phyloP scores from a whole-genome alignment of 1,140 invertebrate species.

The Drosophila elegans region DNA sequence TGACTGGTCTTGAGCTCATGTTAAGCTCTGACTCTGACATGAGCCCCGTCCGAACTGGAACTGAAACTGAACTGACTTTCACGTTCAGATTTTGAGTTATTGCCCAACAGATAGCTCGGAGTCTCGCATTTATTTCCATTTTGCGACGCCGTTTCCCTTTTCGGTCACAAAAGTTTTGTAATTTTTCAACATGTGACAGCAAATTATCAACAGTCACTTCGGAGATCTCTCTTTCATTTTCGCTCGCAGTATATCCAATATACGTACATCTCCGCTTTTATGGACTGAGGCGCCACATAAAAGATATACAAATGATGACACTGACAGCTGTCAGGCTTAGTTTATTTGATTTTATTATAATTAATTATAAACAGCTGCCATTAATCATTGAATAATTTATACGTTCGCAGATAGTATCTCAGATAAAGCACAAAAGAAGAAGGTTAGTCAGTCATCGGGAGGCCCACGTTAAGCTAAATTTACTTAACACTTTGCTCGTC shows the following conservation, averaged over 20 bases:
- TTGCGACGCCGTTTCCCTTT: slow-evolving; percentile 40
- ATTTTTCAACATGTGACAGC: slow-evolving; percentile 79
- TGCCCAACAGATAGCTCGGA: slow-evolving; percentile 58
- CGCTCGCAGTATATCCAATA: slow-evolving; percentile 7
- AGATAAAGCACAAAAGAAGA: slow-evolving; percentile 23
- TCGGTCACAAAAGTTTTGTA: slow-evolving; percentile 40
- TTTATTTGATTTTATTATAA: slow-evolving; percentile 84
- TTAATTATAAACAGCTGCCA: slow-evolving; percentile 78
- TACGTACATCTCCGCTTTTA: slow-evolving; percentile 12
- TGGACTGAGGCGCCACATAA: slow-evolving; percentile 61
- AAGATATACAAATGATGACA: slow-evolving; percentile 78
- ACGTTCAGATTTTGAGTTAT: slow-evolving; percentile 58
- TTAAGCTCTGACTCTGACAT: slow-evolving; percentile 28
- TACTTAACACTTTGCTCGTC: slow-evolving; percentile 52
- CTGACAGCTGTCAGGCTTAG: slow-evolving; percentile 83
- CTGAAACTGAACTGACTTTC: slow-evolving; percentile 26
- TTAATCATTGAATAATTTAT: slow-evolving; percentile 84
- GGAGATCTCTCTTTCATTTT: slow-evolving; percentile 37
- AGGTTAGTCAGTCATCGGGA: slow-evolving; percentile 55
- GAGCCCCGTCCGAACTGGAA: slow-evolving; percentile 12
- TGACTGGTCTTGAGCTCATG: slow-evolving; percentile 45
- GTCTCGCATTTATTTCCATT: slow-evolving; percentile 63
- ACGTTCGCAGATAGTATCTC: slow-evolving; percentile 49
- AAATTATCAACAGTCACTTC: slow-evolving; percentile 77
- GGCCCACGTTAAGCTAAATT: slow-evolving; percentile 58